Conservation (phyloP, 2,888 invertebrate genomes). For the Rhabditophanes sp. region DNA sequence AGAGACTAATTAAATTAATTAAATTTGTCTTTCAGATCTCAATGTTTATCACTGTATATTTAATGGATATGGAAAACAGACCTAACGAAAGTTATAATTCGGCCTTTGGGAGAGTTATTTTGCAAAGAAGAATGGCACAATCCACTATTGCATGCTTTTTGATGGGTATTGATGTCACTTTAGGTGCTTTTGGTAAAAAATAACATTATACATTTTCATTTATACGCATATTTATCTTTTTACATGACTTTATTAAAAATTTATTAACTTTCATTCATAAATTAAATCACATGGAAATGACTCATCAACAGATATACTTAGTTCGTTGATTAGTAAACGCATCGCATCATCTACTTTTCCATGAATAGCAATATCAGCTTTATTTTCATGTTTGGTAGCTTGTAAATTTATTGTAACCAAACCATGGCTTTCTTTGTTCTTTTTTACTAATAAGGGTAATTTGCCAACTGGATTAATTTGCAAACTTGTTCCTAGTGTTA, state of each 20-base stretch:
- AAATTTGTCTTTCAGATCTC: slow-evolving; percentile 24
- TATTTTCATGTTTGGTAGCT: slow-evolving; percentile 70
- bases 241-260: too few species aligned
- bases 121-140: slow-evolving; percentile 42
- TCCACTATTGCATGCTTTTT: slow-evolving; percentile 41
- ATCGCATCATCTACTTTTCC: slow-evolving; percentile 27
- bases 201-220: not conserved
- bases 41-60: slow-evolving; percentile 43
- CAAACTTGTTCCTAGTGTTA: slow-evolving; percentile 86
- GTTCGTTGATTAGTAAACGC: slow-evolving; percentile 9
- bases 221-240: not conserved
- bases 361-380: slow-evolving; percentile 30
- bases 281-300: too few species aligned
- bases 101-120: slow-evolving; percentile 40
- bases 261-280: too few species aligned
- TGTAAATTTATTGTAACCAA: slow-evolving; percentile 87
- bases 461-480: slow-evolving; percentile 94
- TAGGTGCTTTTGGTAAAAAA: slow-evolving; percentile 9
- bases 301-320: slow-evolving; percentile 7
- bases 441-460: slow-evolving; percentile 67
- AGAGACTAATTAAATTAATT: not conserved
- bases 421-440: too few species aligned
- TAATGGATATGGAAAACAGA: slow-evolving; percentile 42
- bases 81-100: slow-evolving; percentile 40
- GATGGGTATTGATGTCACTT: slow-evolving; percentile 39